These are phyloP conservation scores for Kryptopterus vitreolus DNA, from an alignment of 2,797 vertebrate species.

Conservation along the genomic window DNA sequence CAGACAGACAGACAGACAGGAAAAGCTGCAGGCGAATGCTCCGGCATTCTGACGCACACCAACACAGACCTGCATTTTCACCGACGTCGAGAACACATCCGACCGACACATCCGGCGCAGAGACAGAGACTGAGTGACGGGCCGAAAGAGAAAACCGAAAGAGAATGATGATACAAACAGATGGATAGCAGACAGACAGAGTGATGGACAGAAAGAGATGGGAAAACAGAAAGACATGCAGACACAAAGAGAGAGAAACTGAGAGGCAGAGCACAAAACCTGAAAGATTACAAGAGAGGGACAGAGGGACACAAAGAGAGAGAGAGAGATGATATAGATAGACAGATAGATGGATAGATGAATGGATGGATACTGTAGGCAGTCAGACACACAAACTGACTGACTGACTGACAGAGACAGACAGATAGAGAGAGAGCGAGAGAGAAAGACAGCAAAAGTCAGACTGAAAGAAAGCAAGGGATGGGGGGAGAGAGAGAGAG, in stretches of 20 bases:
- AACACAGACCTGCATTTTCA: not conserved
- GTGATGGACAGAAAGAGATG: not conserved
- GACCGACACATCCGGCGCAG: constrained; percentile 3
- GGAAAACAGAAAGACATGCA: not conserved
- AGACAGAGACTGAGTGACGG: constrained; percentile 9
- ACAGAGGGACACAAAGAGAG: not conserved
- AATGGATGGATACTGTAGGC: too few relatives aligned
- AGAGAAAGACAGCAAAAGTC: not conserved
- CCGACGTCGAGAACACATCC: not conserved
- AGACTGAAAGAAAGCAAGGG: not conserved
- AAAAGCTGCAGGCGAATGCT: constrained; percentile 14
- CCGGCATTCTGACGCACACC: not conserved
- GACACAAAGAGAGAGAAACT: not conserved
- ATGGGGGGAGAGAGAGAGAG: not conserved
- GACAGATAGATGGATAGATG: not conserved
- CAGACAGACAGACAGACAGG: not conserved
- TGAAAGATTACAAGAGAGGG: too few relatives aligned
- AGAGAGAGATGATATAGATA: too few relatives aligned
- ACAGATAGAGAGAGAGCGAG: not conserved
- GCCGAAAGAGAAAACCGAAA: constrained; percentile 13
- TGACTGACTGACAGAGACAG: too few relatives aligned
- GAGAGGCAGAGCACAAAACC: not conserved
- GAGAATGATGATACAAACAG: not conserved
- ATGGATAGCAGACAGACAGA: not conserved
- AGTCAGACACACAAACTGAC: too few relatives aligned